Evolutionary conservation across 2,888 invertebrate genomes (phyloP).

Genomic region (Strigamia maritima): DNA sequence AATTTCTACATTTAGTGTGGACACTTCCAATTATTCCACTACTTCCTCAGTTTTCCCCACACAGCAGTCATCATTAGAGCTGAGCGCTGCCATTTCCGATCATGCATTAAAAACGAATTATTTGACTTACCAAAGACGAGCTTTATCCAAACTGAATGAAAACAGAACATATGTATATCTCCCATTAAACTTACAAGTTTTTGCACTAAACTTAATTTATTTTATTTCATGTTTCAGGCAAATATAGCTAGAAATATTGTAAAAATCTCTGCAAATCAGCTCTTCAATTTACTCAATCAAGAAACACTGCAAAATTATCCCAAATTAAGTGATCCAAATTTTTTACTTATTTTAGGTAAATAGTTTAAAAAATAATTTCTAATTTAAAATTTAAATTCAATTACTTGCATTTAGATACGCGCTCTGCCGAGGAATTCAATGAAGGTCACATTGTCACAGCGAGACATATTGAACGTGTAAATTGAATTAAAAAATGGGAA

Average conservation of each 20-base stretch:
- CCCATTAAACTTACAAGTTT: too few relatives aligned
- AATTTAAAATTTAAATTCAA: neutral
- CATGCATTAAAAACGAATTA: neutral
- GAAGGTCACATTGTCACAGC: neutral
- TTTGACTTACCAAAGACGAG: neutral
- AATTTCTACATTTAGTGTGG: neutral
- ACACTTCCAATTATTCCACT: neutral
- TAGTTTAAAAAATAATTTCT: neutral
- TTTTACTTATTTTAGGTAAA: slow-evolving; percentile 2
- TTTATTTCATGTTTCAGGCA: neutral
- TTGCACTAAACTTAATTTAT: neutral
- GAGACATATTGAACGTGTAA: neutral
- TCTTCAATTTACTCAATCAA: slow-evolving; percentile 36
- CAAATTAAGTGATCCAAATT: slow-evolving; percentile 11
- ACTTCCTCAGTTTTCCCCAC: neutral
- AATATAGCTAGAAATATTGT: neutral
- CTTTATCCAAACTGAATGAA: neutral
- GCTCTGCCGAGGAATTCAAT: neutral
- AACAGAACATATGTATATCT: neutral
- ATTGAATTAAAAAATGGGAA: neutral
- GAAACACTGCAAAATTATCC: neutral
- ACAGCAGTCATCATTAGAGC: neutral
- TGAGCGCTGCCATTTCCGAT: neutral
- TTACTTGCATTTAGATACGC: neutral
- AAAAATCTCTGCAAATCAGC: neutral